Base-by-base conservation (phyloP, 2,888 invertebrate species). In the Hyles lineata region DNA sequence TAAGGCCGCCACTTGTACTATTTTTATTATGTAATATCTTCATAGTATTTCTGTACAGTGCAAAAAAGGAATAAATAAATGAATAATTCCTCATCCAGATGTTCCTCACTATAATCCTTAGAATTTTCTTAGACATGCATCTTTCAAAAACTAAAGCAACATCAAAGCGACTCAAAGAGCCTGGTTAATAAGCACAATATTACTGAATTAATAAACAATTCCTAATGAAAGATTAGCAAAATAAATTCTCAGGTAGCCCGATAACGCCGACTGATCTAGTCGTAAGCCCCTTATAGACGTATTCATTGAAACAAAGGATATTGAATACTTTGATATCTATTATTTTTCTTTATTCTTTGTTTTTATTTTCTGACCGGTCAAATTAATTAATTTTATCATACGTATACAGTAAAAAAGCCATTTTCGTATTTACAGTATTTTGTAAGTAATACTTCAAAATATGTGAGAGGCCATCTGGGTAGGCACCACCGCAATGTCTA, bases 261-360 rank as follows among this genome's bases (percentile, higher is more conserved):
- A 50, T 17, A 67, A 21, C 43, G 8, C 43, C 23, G 50, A 50
- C 43, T 67, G 67, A 67, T 23, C 67, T 67, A 17, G 50, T 23
- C 17, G 43, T 67, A 50, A 67, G 67, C 43, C 23, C 67, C 67
- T 67, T 67, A 50, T 43, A 25, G 50, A 50, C 21, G 67, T n/a
- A 43, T 35, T 35, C 35, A 21, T 21, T 43, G 63, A 43, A 43
- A 63, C 63, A 63, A 63, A 63, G 43, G 63, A 25, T 63, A 63
- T 63, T 63, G 63, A 11, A 63, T 63, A 55, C 55, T 63, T 43
- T 15, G 63, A 1, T 4, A 5, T 9, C 35, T 21, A 19, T 52
- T 52, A 52, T 52, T n/a, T n/a, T 19, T 55, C 55, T 55, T 55
- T 55, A 5, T 55, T 5, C 8, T 3, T 35, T 35, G 0, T 35